phyloP scores from a whole-genome alignment of 2,113 vertebrate species.

The Menidia beryllina region DNA sequence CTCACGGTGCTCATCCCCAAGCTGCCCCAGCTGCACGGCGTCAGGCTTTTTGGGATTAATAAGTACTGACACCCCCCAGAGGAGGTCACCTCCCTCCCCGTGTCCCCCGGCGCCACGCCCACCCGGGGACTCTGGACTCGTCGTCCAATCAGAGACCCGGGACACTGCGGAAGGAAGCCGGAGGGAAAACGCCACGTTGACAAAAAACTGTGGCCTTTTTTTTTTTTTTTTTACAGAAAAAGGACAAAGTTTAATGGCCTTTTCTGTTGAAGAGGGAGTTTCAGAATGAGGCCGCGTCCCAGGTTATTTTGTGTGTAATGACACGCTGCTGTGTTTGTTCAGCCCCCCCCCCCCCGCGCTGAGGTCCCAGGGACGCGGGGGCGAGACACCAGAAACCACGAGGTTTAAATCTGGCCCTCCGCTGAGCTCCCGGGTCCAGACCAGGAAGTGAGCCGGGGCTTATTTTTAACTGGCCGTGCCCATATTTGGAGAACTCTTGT shows the following conservation, averaged over 20 bases:
- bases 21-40: slow-evolving; percentile 95
- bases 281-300: slow-evolving; percentile 26
- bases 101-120: too few relatives aligned
- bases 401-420: slow-evolving; percentile 66
- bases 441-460: slow-evolving; percentile 38
- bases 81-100: slow-evolving; percentile 39
- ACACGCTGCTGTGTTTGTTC: slow-evolving; percentile 61
- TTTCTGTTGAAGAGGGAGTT: slow-evolving; percentile 15
- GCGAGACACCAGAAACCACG: slow-evolving; percentile 42
- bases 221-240: too few relatives aligned
- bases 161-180: slow-evolving; percentile 22
- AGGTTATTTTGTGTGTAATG: slow-evolving; percentile 45
- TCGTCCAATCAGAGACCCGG: slow-evolving; percentile 19
- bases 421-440: slow-evolving; percentile 44
- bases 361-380: too few relatives aligned
- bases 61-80: slow-evolving; percentile 85
- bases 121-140: too few relatives aligned
- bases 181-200: slow-evolving; percentile 34
- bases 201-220: slow-evolving; percentile 19
- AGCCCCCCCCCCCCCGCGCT: slow-evolving; percentile 36
- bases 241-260: neutral
- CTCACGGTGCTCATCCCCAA: slow-evolving; percentile 97
- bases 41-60: slow-evolving; percentile 98
- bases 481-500: slow-evolving; percentile 62
- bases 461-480: slow-evolving; percentile 65